Base-by-base conservation (phyloP, 2,888 invertebrate genomes). In the Nomada fabriciana region DNA sequence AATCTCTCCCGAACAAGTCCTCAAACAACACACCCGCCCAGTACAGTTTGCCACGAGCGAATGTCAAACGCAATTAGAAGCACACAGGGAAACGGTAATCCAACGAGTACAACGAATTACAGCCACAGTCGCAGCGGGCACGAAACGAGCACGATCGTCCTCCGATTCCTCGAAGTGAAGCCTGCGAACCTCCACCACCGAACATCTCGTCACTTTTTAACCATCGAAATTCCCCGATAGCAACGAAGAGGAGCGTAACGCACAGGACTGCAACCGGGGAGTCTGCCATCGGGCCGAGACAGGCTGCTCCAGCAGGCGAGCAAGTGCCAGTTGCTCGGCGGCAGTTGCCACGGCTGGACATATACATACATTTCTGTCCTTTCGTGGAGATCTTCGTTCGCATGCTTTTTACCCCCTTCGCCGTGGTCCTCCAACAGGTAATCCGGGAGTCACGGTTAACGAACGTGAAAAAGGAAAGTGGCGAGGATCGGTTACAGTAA, bases 331-430 rank as follows among this genome's bases (percentile, higher is more conserved):
- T 93, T 91, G 92, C 91, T 92, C 90, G 86, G 89, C 92, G 89
- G 92, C 93, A 90, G 89, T 94, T 91, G 92, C 90, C 90, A 89
- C 91, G 91, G 89, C 88, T 91, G 91, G 90, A 91, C 91, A 85
- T 70, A 68, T 82, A 91, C 91, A 85, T 70, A 68, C 83, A 80
- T 64, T 70, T 42, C 64, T 67, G 68, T 74, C 75, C 70, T 72
- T 78, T 71, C 64, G 52, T 76, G 60, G 65, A 53, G 43, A 50
- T 65, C 60, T 50, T 59, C 57, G 42, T 57, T 67, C n/a, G 55
- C 68, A 55, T 20, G 71, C 47, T 25, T 15, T 64, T 60, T 63
- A 79, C 84, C 78, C 84, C 42, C 9, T 25, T 20, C 11, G 23
- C 47, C 42, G 42, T 7, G 57, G 23, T 50, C 50, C 18, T 50